Evolutionary conservation across 2,797 vertebrate genomes (phyloP).

Genomic region (Melanotaenia nigrans): DNA sequence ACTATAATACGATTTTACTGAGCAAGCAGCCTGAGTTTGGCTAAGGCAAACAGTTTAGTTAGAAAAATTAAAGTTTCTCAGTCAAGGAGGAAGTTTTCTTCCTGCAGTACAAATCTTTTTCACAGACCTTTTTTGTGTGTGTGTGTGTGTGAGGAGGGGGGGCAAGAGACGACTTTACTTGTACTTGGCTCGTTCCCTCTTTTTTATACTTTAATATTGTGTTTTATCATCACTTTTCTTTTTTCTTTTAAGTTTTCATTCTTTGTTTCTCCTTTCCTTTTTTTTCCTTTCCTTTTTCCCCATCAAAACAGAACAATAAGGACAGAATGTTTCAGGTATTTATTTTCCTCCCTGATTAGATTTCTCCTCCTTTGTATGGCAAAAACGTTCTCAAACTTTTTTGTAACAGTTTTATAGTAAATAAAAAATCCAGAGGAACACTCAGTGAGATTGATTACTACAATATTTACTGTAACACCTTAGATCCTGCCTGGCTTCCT

Average conservation of each 20-base stretch:
- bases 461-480: not conserved
- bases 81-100: conserved; percentile 22
- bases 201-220: not conserved
- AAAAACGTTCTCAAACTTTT: conserved; percentile 2
- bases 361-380: conserved; percentile 11
- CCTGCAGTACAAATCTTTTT: conserved; percentile 14
- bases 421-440: not conserved
- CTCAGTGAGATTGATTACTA: not conserved
- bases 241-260: conserved; percentile 31
- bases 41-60: conserved; percentile 36
- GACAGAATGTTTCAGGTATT: conserved; percentile 93
- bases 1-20: conserved; percentile 49
- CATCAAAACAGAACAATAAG: conserved; percentile 87
- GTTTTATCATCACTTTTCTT: conserved; percentile 6
- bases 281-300: conserved; percentile 42
- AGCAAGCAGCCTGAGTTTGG: conserved; percentile 34
- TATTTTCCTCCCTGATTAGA: conserved; percentile 51
- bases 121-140: not conserved
- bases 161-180: too few species aligned
- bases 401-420: conserved; percentile 8
- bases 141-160: too few species aligned
- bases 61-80: conserved; percentile 34
- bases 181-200: not conserved
- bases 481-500: conserved; percentile 16
- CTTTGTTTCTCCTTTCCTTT: conserved; percentile 38